Conservation (phyloP, 2,888 invertebrate species). For the Drosophila aldrichi region DNA sequence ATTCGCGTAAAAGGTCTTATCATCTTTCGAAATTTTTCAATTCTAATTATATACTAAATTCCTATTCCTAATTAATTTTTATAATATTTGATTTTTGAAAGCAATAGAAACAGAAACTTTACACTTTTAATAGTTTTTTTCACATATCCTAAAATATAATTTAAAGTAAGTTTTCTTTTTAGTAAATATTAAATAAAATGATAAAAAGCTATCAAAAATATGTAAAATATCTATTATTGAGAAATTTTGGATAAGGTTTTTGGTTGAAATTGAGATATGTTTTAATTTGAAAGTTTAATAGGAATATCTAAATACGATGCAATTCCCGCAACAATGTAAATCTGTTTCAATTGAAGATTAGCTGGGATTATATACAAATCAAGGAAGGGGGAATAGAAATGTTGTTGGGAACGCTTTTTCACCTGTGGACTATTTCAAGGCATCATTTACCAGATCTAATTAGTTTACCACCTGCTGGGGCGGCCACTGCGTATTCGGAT, state of each 20-base stretch:
- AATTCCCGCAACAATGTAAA: background rate
- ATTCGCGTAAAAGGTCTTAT: background rate
- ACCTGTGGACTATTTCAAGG: slow-evolving; percentile 31
- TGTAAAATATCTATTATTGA: no score
- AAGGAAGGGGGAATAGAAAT: background rate
- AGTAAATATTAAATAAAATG: no score
- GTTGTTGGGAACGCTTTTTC: slow-evolving; percentile 4
- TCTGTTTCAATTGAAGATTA: background rate
- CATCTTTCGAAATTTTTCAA: background rate
- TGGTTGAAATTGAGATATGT: background rate
- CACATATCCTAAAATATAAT: no score
- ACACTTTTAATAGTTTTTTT: background rate
- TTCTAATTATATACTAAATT: background rate
- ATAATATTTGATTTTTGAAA: background rate
- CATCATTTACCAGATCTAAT: slow-evolving; percentile 10
- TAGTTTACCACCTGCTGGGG: slow-evolving; percentile 70
- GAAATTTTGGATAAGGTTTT: background rate
- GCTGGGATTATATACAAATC: background rate
- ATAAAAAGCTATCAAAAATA: no score
- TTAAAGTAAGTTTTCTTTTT: background rate
- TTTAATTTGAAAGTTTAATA: background rate
- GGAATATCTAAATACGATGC: no score
- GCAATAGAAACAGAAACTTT: background rate
- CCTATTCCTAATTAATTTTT: background rate
- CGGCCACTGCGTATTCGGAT: slow-evolving; percentile 64